Evolutionary conservation across 2,888 invertebrate genomes (phyloP).

Genomic region (Ceramica pisi): DNA sequence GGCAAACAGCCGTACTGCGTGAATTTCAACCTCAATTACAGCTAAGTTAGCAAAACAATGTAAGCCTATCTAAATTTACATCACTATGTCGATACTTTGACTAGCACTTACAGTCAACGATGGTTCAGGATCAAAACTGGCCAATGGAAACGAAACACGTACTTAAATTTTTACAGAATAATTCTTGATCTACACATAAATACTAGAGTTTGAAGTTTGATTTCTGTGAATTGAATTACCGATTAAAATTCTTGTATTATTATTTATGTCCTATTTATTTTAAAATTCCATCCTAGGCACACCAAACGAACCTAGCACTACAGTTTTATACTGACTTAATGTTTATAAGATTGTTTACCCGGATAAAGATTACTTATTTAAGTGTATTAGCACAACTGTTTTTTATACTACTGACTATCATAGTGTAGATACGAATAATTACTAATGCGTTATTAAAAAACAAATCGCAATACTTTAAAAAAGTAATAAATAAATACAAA

Average conservation of each 20-base stretch:
- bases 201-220: conserved; percentile 28
- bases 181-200: conserved; percentile 45
- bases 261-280: conserved; percentile 26
- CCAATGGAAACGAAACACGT: conserved; percentile 41
- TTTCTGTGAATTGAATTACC: conserved; percentile 10
- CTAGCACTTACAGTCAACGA: conserved; percentile 80
- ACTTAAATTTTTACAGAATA: conserved; percentile 30
- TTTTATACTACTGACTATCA: conserved; percentile 20
- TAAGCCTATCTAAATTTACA: conserved; percentile 80
- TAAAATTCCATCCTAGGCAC: conserved; percentile 25
- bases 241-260: neutral
- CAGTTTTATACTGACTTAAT: conserved; percentile 21
- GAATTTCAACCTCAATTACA: conserved; percentile 54
- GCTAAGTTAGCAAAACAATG: conserved; percentile 76
- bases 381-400: conserved; percentile 36
- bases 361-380: conserved; percentile 31
- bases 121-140: conserved; percentile 69
- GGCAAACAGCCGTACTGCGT: conserved; percentile 49
- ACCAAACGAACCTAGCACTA: conserved; percentile 34
- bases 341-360: conserved; percentile 35
- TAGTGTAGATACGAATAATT: conserved; percentile 21
- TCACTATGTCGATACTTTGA: conserved; percentile 83
- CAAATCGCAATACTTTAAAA: conserved; percentile 13
- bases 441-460: conserved; percentile 20
- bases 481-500: conserved; percentile 10